Base-by-base conservation (phyloP, 2,113 vertebrate species). In the Lonchura striata region DNA sequence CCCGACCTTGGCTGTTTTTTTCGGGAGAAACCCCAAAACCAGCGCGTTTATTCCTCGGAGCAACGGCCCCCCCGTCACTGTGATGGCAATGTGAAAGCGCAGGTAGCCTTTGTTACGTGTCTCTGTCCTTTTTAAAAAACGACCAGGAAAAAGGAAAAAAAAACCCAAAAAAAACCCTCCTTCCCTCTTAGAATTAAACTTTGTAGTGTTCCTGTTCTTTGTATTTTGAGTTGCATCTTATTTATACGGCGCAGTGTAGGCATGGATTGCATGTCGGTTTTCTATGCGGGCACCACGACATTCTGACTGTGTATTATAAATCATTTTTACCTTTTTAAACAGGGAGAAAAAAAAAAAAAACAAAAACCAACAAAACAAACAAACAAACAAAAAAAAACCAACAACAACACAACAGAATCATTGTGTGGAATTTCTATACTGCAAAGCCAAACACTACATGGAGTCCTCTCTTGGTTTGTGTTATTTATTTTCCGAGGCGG, bases 261-360 rank as follows among this genome's bases (percentile, higher is more conserved):
- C 96, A 97, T 96, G 94, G 74, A 53, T 82, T 97, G 97, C 96
- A 97, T 96, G 95, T 96, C 88, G 17, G 92, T 95, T 95, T 96
- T 96, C 94, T 95, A 82, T 65, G 88, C 95, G 87, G 93, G 96
- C 95, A 95, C 95, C 92, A 77, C 54, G 74, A 96, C 97, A 68
- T 96, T 79, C 56, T 79, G 50, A 92, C 89, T 94, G 87, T 97
- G 94, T 97, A 97, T 88, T 97, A 97, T 96, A 96, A 95, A 97
- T 72, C 95, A 95, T 97, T 96, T 97, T 97, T 97, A 97, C 94
- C 95, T 97, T 97, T 97, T 96, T 96, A 95, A 97, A 95, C 81
- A 27, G 86, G 66, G 46, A 3, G 23, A 35, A 35, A 33, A 27
- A 39, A 33, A 21, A 60, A 35, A 14, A 12, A 41, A 39, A 39